These are phyloP conservation scores for Apodemus agrarius DNA, from an alignment of 2,797 vertebrate genomes.

Conservation along the genomic window DNA sequence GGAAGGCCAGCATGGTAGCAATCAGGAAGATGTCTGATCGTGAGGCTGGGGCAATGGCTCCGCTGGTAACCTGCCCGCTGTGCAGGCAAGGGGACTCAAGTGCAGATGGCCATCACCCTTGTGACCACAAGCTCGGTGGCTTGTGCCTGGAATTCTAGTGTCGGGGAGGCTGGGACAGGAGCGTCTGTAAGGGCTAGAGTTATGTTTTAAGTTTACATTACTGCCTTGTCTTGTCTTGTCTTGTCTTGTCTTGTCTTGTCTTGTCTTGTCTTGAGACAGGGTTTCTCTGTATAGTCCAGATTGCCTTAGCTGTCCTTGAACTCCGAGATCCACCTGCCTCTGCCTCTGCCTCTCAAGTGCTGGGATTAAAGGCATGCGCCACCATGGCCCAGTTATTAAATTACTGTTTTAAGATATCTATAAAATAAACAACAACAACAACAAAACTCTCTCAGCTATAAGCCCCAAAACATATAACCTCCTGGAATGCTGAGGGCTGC, in stretches of 20 bases:
- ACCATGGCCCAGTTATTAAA: neutral
- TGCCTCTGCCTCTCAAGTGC: neutral
- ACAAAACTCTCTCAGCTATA: neutral
- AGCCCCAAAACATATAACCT: neutral
- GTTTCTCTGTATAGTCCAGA: neutral
- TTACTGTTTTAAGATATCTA: neutral
- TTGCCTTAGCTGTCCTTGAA: neutral
- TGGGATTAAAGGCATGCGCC: neutral
- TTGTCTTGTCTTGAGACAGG: neutral
- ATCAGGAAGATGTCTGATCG: neutral
- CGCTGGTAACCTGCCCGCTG: too few relatives aligned
- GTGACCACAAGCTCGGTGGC: neutral
- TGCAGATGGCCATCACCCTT: neutral
- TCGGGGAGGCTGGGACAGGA: neutral
- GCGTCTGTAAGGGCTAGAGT: neutral
- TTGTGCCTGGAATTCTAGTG: neutral
- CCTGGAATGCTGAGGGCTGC: neutral
- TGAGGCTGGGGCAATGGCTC: accelerated
- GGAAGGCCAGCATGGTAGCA: neutral
- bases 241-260: too few relatives aligned
- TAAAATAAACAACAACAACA: neutral
- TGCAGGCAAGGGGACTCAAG: neutral
- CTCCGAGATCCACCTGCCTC: neutral
- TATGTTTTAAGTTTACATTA: neutral
- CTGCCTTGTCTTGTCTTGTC: too few relatives aligned